phyloP scores from a whole-genome alignment of 1,140 invertebrate genomes.

The Drosophila persimilis region DNA sequence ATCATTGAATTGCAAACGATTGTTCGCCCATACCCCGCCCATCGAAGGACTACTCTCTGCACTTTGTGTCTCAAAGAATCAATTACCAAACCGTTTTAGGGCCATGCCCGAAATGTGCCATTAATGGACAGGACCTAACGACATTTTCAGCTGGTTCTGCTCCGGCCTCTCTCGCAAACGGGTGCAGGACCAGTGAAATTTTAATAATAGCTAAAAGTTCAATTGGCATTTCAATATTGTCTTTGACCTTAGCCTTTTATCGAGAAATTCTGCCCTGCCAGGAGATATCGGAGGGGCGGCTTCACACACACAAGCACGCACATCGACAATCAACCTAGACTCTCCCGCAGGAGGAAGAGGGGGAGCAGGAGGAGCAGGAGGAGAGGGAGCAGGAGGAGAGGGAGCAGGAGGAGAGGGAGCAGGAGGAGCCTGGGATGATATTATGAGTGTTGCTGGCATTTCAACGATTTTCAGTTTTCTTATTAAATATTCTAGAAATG shows the following conservation, averaged over 20 bases:
- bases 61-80: neutral
- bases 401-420: neutral
- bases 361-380: neutral
- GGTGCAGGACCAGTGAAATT: constrained; percentile 49
- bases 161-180: neutral
- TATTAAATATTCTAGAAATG: constrained; percentile 82
- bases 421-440: constrained; percentile 40
- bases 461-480: constrained; percentile 82
- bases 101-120: neutral
- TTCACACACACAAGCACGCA: constrained; percentile 17
- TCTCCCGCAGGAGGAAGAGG: neutral
- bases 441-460: constrained; percentile 81
- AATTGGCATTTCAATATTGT: constrained; percentile 81
- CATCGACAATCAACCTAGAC: neutral
- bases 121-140: constrained; percentile 7
- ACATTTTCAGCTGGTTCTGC: constrained; percentile 25
- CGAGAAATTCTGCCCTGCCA: constrained; percentile 29
- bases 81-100: constrained; percentile 20
- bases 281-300: constrained; percentile 29
- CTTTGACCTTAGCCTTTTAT: constrained; percentile 80
- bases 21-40: too few relatives aligned
- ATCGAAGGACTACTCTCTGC: too few relatives aligned
- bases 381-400: neutral
- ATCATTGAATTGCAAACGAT: too few relatives aligned
- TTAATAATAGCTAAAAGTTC: constrained; percentile 77